Conservation (phyloP, 2,888 invertebrate species). For the Neoitamus cyanurus region DNA sequence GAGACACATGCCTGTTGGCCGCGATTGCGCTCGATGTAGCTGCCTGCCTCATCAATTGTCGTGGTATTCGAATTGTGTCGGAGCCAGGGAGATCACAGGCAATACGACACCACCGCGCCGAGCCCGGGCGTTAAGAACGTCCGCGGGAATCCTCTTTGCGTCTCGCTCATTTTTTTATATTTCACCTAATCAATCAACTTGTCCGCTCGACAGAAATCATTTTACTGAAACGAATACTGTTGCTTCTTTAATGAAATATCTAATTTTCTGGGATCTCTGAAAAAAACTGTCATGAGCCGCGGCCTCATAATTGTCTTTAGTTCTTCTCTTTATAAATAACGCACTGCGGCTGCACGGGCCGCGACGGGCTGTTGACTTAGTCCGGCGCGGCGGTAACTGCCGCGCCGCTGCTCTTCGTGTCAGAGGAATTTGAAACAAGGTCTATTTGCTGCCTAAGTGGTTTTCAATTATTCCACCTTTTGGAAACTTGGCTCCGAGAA, state of each 20-base stretch:
- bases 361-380: background rate
- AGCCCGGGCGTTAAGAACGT: background rate
- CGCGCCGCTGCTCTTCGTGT: background rate
- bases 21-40: slow-evolving; percentile 17
- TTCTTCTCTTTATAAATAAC: slow-evolving; percentile 29
- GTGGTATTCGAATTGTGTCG: slow-evolving; percentile 26
- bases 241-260: slow-evolving; percentile 34
- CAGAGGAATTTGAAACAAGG: background rate
- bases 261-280: slow-evolving; percentile 23
- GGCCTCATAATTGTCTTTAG: slow-evolving; percentile 30
- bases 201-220: slow-evolving; percentile 45
- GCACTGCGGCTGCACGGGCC: background rate
- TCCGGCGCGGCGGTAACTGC: background rate
- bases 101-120: slow-evolving; percentile 9
- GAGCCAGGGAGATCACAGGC: background rate
- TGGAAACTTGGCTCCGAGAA: background rate
- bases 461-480: background rate
- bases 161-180: slow-evolving; percentile 12
- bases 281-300: background rate
- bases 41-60: slow-evolving; percentile 35
- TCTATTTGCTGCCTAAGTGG: slow-evolving; percentile 1
- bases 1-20: slow-evolving; percentile 35
- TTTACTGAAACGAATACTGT: slow-evolving; percentile 41
- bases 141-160: background rate
- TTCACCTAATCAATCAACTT: slow-evolving; percentile 48